These are phyloP conservation scores for Brachymystax lenok DNA, from an alignment of 2,797 vertebrate genomes.

Conservation along the genomic window DNA sequence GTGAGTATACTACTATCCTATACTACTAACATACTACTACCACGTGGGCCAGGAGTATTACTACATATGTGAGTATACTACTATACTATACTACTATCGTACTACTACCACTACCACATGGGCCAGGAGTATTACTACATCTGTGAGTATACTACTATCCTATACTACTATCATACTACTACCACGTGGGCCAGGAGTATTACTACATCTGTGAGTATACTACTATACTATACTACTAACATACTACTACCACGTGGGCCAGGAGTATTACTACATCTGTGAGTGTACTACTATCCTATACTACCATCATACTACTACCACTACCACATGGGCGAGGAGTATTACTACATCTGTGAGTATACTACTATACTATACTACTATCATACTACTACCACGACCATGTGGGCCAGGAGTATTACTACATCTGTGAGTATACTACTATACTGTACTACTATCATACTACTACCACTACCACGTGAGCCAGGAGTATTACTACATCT, in stretches of 20 bases:
- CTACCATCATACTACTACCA: background rate
- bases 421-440: conserved; percentile 7
- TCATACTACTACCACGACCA: too few relatives aligned
- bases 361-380: background rate
- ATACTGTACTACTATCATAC: conserved; percentile 7
- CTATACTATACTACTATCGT: conserved; percentile 28
- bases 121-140: conserved; percentile 67
- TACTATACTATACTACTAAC: conserved; percentile 2
- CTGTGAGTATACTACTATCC: background rate
- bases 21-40: too few relatives aligned
- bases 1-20: background rate
- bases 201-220: conserved; percentile 15
- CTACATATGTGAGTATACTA: conserved; percentile 7
- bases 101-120: conserved; percentile 6
- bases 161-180: too few relatives aligned
- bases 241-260: background rate
- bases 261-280: background rate
- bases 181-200: too few relatives aligned
- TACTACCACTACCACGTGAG: background rate
- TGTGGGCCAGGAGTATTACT: background rate
- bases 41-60: background rate
- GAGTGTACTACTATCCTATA: conserved; percentile 33
- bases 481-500: background rate
- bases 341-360: conserved; percentile 59
- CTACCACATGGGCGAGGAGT: conserved; percentile 41